phyloP scores from a whole-genome alignment of 2,113 vertebrate species.

The Thalassoma bifasciatum region DNA sequence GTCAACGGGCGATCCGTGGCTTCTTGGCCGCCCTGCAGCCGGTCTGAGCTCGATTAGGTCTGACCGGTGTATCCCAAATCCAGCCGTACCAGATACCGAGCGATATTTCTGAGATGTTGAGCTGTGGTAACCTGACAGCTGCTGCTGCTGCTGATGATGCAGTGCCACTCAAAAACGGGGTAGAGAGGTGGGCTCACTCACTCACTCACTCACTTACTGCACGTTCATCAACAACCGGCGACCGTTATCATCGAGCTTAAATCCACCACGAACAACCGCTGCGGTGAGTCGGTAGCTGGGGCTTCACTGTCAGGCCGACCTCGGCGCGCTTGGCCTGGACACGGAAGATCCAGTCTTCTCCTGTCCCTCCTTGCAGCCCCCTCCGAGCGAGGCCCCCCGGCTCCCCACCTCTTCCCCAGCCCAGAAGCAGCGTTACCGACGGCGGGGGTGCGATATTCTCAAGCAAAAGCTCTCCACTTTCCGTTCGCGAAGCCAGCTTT shows the following conservation, averaged over 20 bases:
- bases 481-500: constrained; percentile 38
- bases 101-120: constrained; percentile 31
- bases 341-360: constrained; percentile 65
- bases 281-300: constrained; percentile 26
- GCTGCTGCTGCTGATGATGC: constrained; percentile 65
- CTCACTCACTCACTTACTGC: constrained; percentile 34
- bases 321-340: constrained; percentile 65
- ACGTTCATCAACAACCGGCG: constrained; percentile 32
- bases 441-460: constrained; percentile 24
- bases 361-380: constrained; percentile 69
- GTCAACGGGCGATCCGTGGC: constrained; percentile 72
- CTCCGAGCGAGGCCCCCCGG: constrained; percentile 66
- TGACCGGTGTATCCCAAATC: constrained; percentile 44
- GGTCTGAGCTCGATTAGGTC: constrained; percentile 51
- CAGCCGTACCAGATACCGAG: constrained; percentile 28
- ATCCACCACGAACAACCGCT: constrained; percentile 33
- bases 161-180: constrained; percentile 44
- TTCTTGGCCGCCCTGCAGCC: constrained; percentile 65
- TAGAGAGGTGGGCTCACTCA: constrained; percentile 25
- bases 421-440: constrained; percentile 45
- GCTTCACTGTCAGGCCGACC: constrained; percentile 69
- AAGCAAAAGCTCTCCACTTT: constrained; percentile 13
- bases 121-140: constrained; percentile 54
- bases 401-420: constrained; percentile 67
- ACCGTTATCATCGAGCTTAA: constrained; percentile 5